phyloP scores from a whole-genome alignment of 2,888 invertebrate genomes.

The Epistrophe grossulariae region DNA sequence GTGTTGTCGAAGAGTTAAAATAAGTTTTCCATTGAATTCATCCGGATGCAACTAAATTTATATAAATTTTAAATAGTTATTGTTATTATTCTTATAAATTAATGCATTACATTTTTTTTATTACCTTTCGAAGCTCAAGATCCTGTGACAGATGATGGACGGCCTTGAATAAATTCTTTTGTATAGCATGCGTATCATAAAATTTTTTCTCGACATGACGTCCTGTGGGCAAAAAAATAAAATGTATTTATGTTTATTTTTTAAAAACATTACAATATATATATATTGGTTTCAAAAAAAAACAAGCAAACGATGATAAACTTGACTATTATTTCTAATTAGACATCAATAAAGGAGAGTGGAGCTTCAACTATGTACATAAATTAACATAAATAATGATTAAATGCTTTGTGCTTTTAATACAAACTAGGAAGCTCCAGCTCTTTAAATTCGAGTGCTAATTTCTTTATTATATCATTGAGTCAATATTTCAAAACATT shows the following conservation, averaged over 20 bases:
- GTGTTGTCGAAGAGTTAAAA: conserved; percentile 85
- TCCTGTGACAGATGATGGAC: conserved; percentile 81
- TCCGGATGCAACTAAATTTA: conserved; percentile 77
- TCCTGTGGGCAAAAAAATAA: conserved; percentile 75
- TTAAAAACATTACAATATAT: not conserved
- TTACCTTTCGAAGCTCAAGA: conserved; percentile 80
- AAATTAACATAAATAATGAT: no score
- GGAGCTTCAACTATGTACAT: no score
- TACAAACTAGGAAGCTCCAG: no score
- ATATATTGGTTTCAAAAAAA: not conserved
- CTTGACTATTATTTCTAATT: no score
- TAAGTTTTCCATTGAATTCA: conserved; percentile 85
- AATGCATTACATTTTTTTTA: not conserved
- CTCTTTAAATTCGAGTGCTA: no score
- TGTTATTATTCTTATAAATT: not conserved
- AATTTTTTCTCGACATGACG: conserved; percentile 73
- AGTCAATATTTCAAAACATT: no score
- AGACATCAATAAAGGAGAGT: no score
- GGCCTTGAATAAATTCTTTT: conserved; percentile 80
- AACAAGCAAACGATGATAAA: no score
- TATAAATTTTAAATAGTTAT: not conserved
- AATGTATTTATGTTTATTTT: not conserved
- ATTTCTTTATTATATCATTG: no score
- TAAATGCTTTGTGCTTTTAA: no score
- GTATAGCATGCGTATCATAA: conserved; percentile 74